Evolutionary conservation across 2,113 vertebrate species (phyloP), one percentile per base, ranked within the genome.

Genomic region (Hydropotes inermis): DNA sequence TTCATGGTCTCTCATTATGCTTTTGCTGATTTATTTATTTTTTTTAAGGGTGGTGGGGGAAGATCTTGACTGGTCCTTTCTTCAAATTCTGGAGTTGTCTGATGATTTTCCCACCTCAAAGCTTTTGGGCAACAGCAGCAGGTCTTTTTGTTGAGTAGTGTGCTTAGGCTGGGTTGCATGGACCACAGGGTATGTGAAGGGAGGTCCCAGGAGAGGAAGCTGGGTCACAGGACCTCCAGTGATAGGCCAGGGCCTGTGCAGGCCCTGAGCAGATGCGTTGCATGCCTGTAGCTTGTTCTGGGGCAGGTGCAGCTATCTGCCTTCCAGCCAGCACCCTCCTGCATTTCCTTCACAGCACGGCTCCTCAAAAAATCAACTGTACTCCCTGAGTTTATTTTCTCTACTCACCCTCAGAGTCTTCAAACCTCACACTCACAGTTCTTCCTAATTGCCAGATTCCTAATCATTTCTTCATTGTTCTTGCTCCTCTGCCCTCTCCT

Each of bases 1-100:
- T 54, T 87, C 74, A n/a, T 95, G 57, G 15, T 94, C 84, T 96
- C 43, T 95, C 50, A 89, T 84, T 96, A 92, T 15, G 94, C n/a
- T n/a, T 94, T 94, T 85, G 27, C 57, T 86, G 58, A 64, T 93
- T 21, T 76, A 1, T 47, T 89, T 84, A 50, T 50, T 23, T 79
- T 79, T 47, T 47, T 5, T 14, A 33, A 50, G 54, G 13, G 67
- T 11, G 16, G 1, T 6, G 5, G 9, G 23, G 30, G 33, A 23
- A 28, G 47, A 55, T 96, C 81, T 96, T 96, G 39, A 10, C 43
- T 88, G n/a, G n/a, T 57, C 52, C 33, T 15, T 76, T 97, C 39
- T 97, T 95, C 52, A 94, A 67, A 89, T 94, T 89, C 47, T 91
- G 28, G 79, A 83, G 30, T 87, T 87, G 47, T 83, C 23, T 88